These are phyloP conservation scores for Tragelaphus scriptus DNA, from an alignment of 2,113 vertebrate species.

Conservation along the genomic window DNA sequence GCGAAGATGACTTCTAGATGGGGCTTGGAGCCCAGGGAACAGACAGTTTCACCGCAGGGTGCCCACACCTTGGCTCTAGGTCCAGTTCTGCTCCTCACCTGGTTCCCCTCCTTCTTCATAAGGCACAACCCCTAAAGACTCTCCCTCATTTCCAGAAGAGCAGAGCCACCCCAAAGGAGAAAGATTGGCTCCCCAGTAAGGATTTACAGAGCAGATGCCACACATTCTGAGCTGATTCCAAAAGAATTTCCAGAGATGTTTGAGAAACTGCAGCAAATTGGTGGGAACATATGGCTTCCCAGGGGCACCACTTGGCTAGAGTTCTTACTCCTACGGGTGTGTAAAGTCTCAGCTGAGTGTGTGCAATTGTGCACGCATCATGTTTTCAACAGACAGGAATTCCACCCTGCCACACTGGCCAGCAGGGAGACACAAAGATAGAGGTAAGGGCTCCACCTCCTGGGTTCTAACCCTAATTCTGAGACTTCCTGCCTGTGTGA, in stretches of 20 bases:
- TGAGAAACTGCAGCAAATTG: background rate
- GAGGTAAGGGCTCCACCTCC: background rate
- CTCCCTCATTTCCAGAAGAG: background rate
- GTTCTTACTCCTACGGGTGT: conserved; percentile 16
- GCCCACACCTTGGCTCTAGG: background rate
- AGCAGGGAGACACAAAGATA: background rate
- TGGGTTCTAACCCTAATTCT: background rate
- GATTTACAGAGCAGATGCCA: background rate
- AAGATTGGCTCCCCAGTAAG: background rate
- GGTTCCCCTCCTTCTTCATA: background rate
- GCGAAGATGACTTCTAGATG: background rate
- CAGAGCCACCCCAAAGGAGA: background rate
- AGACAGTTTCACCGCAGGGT: background rate
- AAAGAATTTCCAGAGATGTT: conserved; percentile 17
- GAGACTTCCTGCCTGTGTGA: background rate
- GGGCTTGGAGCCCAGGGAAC: background rate
- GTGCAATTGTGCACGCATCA: background rate
- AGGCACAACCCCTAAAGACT: background rate
- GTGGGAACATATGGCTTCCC: background rate
- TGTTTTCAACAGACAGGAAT: background rate
- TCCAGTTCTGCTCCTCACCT: too few relatives aligned
- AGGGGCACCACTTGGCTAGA: background rate
- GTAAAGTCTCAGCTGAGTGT: background rate
- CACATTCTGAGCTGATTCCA: background rate
- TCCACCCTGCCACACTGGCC: background rate